phyloP scores from a whole-genome alignment of 2,797 vertebrate species.

The Leptoclinus maculatus region DNA sequence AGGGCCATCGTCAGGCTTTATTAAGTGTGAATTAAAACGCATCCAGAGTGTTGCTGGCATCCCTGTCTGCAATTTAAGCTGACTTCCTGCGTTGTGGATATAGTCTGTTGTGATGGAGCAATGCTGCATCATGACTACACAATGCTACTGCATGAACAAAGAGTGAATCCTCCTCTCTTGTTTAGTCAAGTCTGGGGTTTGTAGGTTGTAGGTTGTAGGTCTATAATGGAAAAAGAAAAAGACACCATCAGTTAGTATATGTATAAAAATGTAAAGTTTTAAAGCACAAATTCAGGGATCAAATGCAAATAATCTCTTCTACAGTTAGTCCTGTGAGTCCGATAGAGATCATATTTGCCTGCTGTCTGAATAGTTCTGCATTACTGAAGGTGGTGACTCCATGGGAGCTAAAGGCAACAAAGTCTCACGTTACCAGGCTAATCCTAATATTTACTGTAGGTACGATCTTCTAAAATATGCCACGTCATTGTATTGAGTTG shows the following conservation, averaged over 20 bases:
- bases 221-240: slow-evolving; percentile 9
- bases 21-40: neutral
- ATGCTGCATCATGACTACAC: slow-evolving; percentile 8
- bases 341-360: neutral
- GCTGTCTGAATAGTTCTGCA: slow-evolving; percentile 11
- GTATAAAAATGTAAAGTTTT: neutral
- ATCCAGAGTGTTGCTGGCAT: slow-evolving; percentile 7
- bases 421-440: slow-evolving; percentile 1
- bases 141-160: neutral
- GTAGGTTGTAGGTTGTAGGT: no score
- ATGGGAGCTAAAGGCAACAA: slow-evolving; percentile 25
- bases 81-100: neutral
- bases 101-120: neutral
- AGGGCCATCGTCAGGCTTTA: neutral
- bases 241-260: neutral
- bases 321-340: neutral
- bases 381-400: neutral
- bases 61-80: neutral
- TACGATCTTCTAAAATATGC: neutral
- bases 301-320: slow-evolving; percentile 6
- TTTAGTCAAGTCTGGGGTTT: neutral
- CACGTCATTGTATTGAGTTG: neutral
- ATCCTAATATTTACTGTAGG: neutral
- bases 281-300: neutral
- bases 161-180: neutral